phyloP scores from a whole-genome alignment of 2,113 vertebrate genomes.

The Grallaria varia region DNA sequence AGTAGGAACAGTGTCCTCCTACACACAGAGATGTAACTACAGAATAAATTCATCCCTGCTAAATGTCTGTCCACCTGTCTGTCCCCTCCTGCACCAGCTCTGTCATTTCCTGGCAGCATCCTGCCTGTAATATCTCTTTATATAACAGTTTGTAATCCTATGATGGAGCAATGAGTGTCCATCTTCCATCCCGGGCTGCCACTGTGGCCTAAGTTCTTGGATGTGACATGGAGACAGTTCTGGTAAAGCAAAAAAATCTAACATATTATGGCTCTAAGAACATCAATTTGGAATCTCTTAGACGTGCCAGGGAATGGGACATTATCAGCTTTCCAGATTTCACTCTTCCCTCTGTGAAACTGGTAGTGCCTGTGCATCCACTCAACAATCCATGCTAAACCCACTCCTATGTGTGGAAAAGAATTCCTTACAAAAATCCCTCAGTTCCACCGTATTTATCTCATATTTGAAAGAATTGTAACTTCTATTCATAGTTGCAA shows the following conservation, averaged over 20 bases:
- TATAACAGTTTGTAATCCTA: background rate
- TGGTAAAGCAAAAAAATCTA: background rate
- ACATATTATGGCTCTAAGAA: background rate
- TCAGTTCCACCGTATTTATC: background rate
- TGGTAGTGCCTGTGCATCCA: background rate
- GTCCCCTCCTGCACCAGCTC: background rate
- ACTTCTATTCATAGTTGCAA: background rate
- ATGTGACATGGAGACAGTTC: background rate
- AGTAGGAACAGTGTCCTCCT: background rate
- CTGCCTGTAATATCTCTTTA: slow-evolving; percentile 22
- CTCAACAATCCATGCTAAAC: background rate
- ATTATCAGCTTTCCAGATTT: background rate
- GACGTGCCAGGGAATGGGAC: background rate
- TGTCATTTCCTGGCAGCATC: slow-evolving; percentile 23
- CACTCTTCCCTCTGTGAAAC: background rate
- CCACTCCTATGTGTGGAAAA: background rate
- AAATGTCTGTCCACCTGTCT: background rate
- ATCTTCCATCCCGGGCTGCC: slow-evolving; percentile 29
- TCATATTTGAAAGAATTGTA: background rate
- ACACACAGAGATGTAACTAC: background rate
- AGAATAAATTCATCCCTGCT: background rate
- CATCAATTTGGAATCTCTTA: slow-evolving; percentile 1
- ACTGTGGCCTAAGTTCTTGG: background rate
- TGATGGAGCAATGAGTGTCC: slow-evolving; percentile 9
- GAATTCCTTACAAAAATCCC: background rate